phyloP scores from a whole-genome alignment of 1,140 invertebrate genomes.

The Rhopalosiphum padi region DNA sequence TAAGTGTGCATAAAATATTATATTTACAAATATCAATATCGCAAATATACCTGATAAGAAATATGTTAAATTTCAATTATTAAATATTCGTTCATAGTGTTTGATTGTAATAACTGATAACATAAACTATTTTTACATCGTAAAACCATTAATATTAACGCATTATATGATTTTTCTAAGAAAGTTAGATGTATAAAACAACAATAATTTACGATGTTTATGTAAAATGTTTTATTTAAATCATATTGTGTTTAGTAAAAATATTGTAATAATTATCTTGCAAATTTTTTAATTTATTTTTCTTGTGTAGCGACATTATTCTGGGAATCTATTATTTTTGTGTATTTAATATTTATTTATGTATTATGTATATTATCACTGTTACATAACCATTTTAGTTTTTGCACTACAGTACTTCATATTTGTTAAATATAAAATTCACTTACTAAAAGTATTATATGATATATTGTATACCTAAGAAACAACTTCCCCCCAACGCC shows the following conservation, averaged over 20 bases:
- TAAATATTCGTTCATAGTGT: not conserved
- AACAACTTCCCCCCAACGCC: not conserved
- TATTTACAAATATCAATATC: slow-evolving; percentile 2
- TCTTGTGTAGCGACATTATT: too few relatives aligned
- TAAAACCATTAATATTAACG: not conserved
- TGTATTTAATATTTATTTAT: too few relatives aligned
- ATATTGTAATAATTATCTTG: not conserved
- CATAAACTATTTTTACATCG: not conserved
- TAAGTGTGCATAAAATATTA: not conserved
- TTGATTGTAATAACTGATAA: not conserved
- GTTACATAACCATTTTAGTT: too few relatives aligned
- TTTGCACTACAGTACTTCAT: too few relatives aligned
- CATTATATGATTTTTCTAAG: not conserved
- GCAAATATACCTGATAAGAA: not conserved
- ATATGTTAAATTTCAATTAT: not conserved
- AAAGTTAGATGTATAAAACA: not conserved
- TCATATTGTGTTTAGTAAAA: not conserved
- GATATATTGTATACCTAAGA: not conserved
- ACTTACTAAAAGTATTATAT: not conserved
- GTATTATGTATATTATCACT: too few relatives aligned
- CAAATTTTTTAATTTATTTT: too few relatives aligned
- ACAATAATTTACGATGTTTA: not conserved
- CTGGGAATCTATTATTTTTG: too few relatives aligned
- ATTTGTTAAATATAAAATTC: too few relatives aligned
- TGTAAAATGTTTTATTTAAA: not conserved